phyloP scores from a whole-genome alignment of 2,888 invertebrate species.

The Eristalis tenax region DNA sequence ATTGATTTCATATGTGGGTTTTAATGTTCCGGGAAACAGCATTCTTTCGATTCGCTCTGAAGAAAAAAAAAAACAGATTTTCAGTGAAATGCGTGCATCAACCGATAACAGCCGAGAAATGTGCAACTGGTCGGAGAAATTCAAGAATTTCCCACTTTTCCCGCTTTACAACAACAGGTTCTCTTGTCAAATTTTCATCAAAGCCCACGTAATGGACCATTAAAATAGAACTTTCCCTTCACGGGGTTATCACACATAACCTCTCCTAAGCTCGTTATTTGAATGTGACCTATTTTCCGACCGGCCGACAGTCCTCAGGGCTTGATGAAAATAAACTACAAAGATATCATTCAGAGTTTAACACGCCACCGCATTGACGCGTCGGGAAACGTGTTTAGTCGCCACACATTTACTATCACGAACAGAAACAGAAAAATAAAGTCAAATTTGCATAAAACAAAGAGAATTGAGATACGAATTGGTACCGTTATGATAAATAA shows the following conservation, averaged over 20 bases:
- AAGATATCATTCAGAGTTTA: neutral
- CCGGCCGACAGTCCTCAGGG: neutral
- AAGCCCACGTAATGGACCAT: neutral
- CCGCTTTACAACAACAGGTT: no score
- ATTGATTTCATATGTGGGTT: no score
- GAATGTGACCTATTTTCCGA: neutral
- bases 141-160: no score
- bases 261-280: neutral
- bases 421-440: neutral
- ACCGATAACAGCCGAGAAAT: no score
- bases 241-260: neutral
- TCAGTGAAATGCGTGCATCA: no score
- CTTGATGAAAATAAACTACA: neutral
- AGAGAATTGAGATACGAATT: conserved; percentile 15
- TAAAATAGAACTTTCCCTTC: neutral
- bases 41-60: no score
- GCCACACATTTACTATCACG: neutral
- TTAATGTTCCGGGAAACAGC: no score
- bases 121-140: no score
- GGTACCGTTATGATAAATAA: conserved; percentile 34
- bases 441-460: conserved; percentile 31
- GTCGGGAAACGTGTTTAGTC: neutral
- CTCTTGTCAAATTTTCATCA: no score
- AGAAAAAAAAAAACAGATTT: no score
- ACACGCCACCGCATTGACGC: neutral